Base-by-base conservation (phyloP, 2,888 invertebrate species). In the Meiosimyza platycephala region DNA sequence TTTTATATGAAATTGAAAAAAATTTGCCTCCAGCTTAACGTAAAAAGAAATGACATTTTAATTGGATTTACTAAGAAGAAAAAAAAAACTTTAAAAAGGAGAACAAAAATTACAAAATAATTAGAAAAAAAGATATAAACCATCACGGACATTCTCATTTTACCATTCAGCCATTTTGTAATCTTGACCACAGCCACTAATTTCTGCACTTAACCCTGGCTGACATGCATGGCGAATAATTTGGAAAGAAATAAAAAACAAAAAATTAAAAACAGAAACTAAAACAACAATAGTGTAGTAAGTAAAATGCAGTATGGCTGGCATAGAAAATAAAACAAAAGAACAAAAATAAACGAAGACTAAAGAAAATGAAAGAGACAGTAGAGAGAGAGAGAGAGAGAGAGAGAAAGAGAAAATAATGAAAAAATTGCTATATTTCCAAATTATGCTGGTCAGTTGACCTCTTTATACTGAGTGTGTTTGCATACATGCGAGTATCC, bases 11-110 rank as follows among this genome's bases (percentile, higher is more conserved):
- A 22, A 62, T n/a, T 52, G 33, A n/a, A 57, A 48, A 57, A 33
- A 11, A 50, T 50, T 7, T 59, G 69, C 48, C 63, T 51, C 40
- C 50, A 50, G 64, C 65, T 65, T 76, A 75, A 74, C 59, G 74
- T 48, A 64, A 74, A 74, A 63, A 76, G 72, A 74, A 77, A 77
- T 78, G 75, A 78, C 77, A 76, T 77, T 78, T 77, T 78, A 77
- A 78, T 78, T 78, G 76, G 77, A 76, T 78, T 77, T 75, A 68
- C 74, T 73, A 16, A 18, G 18, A 15, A 63, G n/a, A 63, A 50
- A 48, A 48, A 22, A 55, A 22, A 6, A 13, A 15, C 6, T 2
- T 12, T n/a, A 9, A 50, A 50, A 57, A 50, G 15, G 15, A 18
- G 16, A 57, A 28, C 22, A 28, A 3, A 2, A 28, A 28, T 28